These are phyloP conservation scores for Tachina lurida DNA, from an alignment of 2,888 invertebrate species.

Conservation along the genomic window DNA sequence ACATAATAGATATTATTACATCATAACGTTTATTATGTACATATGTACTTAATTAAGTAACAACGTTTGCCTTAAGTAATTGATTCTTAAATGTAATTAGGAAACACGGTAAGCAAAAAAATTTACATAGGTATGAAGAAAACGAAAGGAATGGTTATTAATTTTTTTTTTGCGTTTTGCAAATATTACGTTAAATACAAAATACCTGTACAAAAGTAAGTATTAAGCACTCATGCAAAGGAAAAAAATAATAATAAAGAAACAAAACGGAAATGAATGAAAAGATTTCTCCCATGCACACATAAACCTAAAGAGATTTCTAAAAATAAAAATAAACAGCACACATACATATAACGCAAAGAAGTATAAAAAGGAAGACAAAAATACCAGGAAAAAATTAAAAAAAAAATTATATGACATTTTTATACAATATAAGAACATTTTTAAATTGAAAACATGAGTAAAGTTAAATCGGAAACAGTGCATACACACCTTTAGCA, in stretches of 20 bases:
- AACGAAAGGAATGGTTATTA: conserved; percentile 32
- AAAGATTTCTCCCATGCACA: conserved; percentile 37
- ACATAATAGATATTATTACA: not conserved
- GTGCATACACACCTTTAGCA: conserved; percentile 3
- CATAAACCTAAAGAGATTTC: conserved; percentile 31
- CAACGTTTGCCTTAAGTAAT: conserved; percentile 45
- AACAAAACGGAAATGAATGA: conserved; percentile 38
- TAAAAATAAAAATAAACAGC: not conserved
- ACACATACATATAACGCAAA: not conserved
- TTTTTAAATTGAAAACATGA: conserved; percentile 54
- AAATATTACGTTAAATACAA: conserved; percentile 37
- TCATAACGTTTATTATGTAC: conserved; percentile 1
- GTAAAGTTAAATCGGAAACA: conserved; percentile 7
- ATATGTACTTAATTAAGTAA: conserved; percentile 18
- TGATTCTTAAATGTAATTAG: conserved; percentile 48
- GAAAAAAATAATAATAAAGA: not conserved
- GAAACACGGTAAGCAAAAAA: not conserved
- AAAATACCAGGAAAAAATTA: conserved; percentile 5
- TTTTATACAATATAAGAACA: conserved; percentile 21
- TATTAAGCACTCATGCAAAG: conserved; percentile 17
- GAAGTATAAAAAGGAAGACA: not conserved
- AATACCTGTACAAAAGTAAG: conserved; percentile 10
- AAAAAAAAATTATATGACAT: conserved; percentile 31
- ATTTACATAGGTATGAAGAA: not conserved
- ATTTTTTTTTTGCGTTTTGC: conserved; percentile 44